A percentile compares a stretch with the other conserved stretches of the same genome.
Conservation (phyloP, 2,888 invertebrate genomes). For the Plusia festucae region DNA sequence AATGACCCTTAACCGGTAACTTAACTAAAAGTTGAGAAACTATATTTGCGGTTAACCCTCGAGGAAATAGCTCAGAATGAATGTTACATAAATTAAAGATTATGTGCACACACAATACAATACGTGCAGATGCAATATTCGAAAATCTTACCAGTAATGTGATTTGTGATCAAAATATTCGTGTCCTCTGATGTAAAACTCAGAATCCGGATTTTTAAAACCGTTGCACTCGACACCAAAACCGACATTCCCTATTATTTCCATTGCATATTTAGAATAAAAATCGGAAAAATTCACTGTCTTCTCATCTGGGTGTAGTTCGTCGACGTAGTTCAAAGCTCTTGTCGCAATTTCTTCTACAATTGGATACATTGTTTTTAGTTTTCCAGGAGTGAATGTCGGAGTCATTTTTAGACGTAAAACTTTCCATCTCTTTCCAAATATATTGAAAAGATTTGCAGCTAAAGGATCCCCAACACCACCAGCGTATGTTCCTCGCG, state of each 20-base stretch:
- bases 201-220: constrained; percentile 86
- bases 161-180: constrained; percentile 82
- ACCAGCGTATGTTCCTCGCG: constrained; percentile 90
- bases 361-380: constrained; percentile 91
- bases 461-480: constrained; percentile 90
- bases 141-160: constrained; percentile 77
- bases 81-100: neutral
- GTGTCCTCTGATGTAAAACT: constrained; percentile 84
- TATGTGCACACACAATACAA: neutral
- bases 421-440: constrained; percentile 90
- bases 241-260: constrained; percentile 90
- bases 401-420: constrained; percentile 91
- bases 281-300: constrained; percentile 88
- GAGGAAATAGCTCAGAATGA: constrained; percentile 6
- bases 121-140: neutral
- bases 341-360: constrained; percentile 89
- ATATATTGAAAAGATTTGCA: constrained; percentile 89
- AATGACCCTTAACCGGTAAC: constrained; percentile 5
- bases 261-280: constrained; percentile 90
- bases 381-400: constrained; percentile 91
- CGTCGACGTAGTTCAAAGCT: constrained; percentile 81
- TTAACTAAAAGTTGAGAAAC: constrained; percentile 28
- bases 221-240: constrained; percentile 91
- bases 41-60: constrained; percentile 17
- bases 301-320: constrained; percentile 66